Evolutionary conservation across 2,113 vertebrate species (phyloP), one percentile per base, ranked within the genome.

Genomic region (human (Homo sapiens)): DNA sequence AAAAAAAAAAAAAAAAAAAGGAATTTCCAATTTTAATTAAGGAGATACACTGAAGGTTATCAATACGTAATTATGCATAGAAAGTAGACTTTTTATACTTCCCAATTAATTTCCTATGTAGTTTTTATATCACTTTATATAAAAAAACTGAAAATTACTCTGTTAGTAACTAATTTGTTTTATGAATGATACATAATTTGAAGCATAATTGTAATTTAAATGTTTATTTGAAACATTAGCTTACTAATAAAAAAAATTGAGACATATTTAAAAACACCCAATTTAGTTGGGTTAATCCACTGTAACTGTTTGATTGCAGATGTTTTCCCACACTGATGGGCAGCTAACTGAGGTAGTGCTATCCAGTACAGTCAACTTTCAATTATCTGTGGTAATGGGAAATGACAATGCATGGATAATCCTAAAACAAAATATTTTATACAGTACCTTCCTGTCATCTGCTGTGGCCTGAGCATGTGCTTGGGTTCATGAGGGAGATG

Each of bases 151-250:
- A 94, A 92, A 96, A 82, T 94, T 93, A 90, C 43, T 85, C 20
- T 90, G n/a, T 95, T 90, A 92, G n/a, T 91, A 81, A 59, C 50
- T 92, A n/a, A 80, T 70, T 93, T 95, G 40, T 92, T 95, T 95
- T 64, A 82, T 91, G 57, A 76, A 82, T 73, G 30, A 50, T 97
- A 16, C 30, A 55, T 78, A 93, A 91, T 93, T 89, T 97, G 35
- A 80, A 93, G 23, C 22, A 38, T 61, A 57, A 72, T 92, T 96
- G 16, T 96, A 40, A 86, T 91, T 96, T 93, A 76, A 87, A 78
- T 90, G 27, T 14, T 96, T 91, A 80, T 22, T 93, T 93, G 38
- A 94, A 92, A 93, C 23, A 61, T 85, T 94, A 92, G 32, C 35
- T 97, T 89, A 90, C 40, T 96, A 83, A 13, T 90, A 32, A 55